These are phyloP conservation scores for Pyralis farinalis DNA, from an alignment of 2,888 invertebrate species.

Conservation along the genomic window DNA sequence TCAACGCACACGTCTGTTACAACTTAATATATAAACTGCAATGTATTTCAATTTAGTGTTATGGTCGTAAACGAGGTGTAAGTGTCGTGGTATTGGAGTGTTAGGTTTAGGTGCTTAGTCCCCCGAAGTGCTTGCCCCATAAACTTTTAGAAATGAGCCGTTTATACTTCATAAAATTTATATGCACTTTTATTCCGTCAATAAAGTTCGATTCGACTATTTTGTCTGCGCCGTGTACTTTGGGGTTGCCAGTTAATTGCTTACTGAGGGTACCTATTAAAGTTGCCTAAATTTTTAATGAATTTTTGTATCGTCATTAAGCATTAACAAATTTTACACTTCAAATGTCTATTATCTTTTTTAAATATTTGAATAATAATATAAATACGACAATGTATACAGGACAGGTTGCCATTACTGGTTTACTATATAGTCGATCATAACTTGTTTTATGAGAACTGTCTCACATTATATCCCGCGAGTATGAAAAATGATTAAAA, in stretches of 20 bases:
- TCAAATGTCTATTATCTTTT: no score
- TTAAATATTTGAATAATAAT: no score
- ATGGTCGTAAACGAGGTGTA: constrained; percentile 3
- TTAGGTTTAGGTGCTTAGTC: constrained; percentile 48
- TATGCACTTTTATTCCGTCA: constrained; percentile 73
- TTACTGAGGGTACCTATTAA: constrained; percentile 22
- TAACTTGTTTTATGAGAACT: no score
- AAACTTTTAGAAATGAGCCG: constrained; percentile 65
- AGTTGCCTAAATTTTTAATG: constrained; percentile 2
- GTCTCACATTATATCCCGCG: no score
- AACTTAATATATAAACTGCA: constrained; percentile 5
- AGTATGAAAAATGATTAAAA: no score
- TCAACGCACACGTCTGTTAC: constrained; percentile 5
- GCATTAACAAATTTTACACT: no score
- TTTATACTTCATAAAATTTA: constrained; percentile 79
- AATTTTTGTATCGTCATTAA: no score
- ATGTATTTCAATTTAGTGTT: constrained; percentile 8
- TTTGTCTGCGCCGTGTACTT: constrained; percentile 35
- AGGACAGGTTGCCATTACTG: no score
- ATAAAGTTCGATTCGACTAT: constrained; percentile 74
- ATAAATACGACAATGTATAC: no score
- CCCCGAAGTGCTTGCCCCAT: constrained; percentile 61
- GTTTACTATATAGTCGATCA: no score
- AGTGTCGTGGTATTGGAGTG: constrained; percentile 19
- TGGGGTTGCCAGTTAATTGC: constrained; percentile 3